A percentile compares a stretch with the other conserved stretches of the same genome.
These are phyloP conservation scores for Boulengeromyrus knoepffleri DNA, from an alignment of 2,113 vertebrate species.

Conservation along the genomic window DNA sequence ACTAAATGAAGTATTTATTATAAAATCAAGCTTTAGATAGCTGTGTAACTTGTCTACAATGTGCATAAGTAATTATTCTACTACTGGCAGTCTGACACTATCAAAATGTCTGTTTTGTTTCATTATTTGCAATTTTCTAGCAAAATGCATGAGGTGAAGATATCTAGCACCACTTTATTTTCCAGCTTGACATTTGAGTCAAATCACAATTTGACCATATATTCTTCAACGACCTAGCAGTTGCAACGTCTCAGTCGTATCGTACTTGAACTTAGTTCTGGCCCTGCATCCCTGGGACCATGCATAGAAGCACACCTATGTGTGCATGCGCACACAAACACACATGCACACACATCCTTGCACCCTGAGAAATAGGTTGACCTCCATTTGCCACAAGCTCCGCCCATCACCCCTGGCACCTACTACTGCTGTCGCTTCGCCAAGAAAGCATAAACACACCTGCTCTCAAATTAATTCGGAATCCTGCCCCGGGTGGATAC, in stretches of 20 bases:
- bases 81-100: background rate
- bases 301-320: background rate
- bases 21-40: background rate
- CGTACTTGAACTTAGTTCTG: background rate
- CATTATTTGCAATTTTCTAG: background rate
- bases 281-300: background rate
- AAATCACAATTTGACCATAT: background rate
- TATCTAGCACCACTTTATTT: background rate
- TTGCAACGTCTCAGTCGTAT: background rate
- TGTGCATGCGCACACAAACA: background rate
- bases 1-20: background rate
- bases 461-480: background rate
- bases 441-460: background rate
- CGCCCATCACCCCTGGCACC: background rate
- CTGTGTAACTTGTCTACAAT: background rate
- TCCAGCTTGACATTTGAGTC: background rate
- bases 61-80: background rate
- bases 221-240: background rate
- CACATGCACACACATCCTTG: background rate
- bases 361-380: background rate
- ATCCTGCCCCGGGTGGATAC: background rate
- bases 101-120: background rate
- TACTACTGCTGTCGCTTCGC: background rate
- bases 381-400: background rate
- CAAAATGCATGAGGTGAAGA: background rate